These are phyloP conservation scores for Clusia tigrina DNA, from an alignment of 2,888 invertebrate genomes.

Conservation along the genomic window DNA sequence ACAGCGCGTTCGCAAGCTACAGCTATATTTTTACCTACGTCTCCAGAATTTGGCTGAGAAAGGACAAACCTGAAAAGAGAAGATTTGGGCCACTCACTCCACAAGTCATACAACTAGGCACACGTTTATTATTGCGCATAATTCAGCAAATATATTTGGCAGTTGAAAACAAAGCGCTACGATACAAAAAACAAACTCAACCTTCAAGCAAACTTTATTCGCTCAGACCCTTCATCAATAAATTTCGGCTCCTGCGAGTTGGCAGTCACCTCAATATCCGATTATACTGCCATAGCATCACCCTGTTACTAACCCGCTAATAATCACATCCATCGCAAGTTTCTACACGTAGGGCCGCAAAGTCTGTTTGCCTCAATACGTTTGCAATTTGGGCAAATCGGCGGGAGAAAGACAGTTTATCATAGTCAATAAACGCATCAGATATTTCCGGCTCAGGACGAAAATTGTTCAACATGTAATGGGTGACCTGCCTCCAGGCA, in stretches of 20 bases:
- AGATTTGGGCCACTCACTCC: neutral
- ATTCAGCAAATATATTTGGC: constrained; percentile 4
- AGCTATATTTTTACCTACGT: constrained; percentile 12
- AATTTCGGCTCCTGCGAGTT: constrained; percentile 24
- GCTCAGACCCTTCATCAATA: constrained; percentile 26
- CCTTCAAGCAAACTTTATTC: constrained; percentile 19
- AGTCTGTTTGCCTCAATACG: constrained; percentile 10
- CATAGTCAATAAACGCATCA: constrained; percentile 19
- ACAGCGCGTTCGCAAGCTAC: constrained; percentile 13
- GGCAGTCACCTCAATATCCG: constrained; percentile 28
- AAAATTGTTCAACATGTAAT: constrained; percentile 18
- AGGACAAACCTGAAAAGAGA: neutral
- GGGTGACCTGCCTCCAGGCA: constrained; percentile 21
- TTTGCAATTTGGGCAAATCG: constrained; percentile 34
- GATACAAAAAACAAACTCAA: constrained; percentile 7
- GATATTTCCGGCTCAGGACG: constrained; percentile 21
- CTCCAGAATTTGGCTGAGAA: neutral
- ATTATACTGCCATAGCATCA: constrained; percentile 23
- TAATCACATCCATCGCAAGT: constrained; percentile 13
- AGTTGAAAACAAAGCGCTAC: constrained; percentile 18
- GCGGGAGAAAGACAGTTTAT: constrained; percentile 21
- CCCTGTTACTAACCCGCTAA: constrained; percentile 17
- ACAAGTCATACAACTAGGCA: neutral
- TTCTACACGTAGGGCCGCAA: constrained; percentile 25
- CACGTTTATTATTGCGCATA: constrained; percentile 4